These are phyloP conservation scores for Conomelus anceps DNA, from an alignment of 2,888 invertebrate genomes.

Conservation along the genomic window DNA sequence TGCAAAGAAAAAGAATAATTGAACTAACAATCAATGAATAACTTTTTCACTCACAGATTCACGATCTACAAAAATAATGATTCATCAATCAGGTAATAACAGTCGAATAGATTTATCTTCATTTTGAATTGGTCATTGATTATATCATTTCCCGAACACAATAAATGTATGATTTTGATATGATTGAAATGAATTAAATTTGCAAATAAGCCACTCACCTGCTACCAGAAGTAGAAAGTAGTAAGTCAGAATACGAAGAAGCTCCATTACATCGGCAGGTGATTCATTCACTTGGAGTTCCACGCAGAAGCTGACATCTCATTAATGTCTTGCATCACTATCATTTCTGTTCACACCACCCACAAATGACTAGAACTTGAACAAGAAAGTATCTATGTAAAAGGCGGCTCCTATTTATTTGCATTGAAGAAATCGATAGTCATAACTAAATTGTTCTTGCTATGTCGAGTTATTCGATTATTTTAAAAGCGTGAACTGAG, in stretches of 20 bases:
- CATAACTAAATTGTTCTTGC: background rate
- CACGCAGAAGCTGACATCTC: background rate
- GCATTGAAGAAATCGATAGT: background rate
- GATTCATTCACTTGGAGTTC: background rate
- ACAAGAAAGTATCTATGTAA: background rate
- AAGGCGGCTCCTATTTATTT: background rate
- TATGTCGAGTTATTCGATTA: background rate
- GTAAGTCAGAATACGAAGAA: background rate
- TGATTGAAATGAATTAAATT: background rate
- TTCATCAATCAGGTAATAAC: no score
- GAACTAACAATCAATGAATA: no score
- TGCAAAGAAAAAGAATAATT: no score
- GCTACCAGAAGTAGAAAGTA: background rate
- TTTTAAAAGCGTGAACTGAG: background rate
- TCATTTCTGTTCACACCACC: background rate
- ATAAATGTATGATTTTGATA: background rate
- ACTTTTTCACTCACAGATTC: no score
- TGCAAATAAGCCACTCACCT: background rate
- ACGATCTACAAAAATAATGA: no score
- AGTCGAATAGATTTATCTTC: no score
- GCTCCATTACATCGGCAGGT: background rate
- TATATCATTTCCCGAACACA: no score
- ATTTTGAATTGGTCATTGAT: no score
- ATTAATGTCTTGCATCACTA: background rate
- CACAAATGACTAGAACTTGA: background rate